phyloP scores from a whole-genome alignment of 2,797 vertebrate genomes.

The Phrynocephalus guinanensis region DNA sequence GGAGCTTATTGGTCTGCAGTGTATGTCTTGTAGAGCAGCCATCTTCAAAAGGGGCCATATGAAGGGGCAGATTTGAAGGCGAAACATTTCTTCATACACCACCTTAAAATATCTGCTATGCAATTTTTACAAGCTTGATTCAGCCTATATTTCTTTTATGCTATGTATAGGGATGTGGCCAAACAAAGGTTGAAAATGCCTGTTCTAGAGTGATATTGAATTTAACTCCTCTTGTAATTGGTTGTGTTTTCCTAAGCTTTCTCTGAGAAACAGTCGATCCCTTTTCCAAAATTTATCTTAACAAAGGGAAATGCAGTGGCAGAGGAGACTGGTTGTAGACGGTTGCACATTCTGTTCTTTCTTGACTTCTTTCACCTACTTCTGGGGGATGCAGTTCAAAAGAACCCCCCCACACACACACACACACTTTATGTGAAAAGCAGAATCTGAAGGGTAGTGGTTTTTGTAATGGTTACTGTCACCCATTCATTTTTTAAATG shows the following conservation, averaged over 20 bases:
- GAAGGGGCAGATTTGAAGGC: too few relatives aligned
- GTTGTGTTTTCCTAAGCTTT: background rate
- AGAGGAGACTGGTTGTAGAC: background rate
- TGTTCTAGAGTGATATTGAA: background rate
- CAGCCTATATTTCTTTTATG: too few relatives aligned
- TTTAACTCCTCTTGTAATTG: background rate
- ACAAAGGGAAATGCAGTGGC: background rate
- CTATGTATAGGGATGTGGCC: too few relatives aligned
- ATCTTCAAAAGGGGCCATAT: too few relatives aligned
- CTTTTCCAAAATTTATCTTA: background rate
- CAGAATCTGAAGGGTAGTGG: constrained; percentile 6
- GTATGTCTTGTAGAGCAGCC: too few relatives aligned
- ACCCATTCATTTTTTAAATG: background rate
- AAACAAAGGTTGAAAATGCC: too few relatives aligned
- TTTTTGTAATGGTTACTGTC: constrained; percentile 15
- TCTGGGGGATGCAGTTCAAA: background rate
- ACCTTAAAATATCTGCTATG: too few relatives aligned
- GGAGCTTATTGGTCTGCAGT: too few relatives aligned
- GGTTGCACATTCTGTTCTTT: background rate
- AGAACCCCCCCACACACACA: too few relatives aligned
- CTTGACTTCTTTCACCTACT: background rate
- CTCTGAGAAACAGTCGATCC: background rate
- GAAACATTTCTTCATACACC: too few relatives aligned
- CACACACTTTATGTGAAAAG: background rate
- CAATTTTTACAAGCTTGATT: too few relatives aligned